phyloP scores from a whole-genome alignment of 2,888 invertebrate genomes.

The Tridacna crocea region DNA sequence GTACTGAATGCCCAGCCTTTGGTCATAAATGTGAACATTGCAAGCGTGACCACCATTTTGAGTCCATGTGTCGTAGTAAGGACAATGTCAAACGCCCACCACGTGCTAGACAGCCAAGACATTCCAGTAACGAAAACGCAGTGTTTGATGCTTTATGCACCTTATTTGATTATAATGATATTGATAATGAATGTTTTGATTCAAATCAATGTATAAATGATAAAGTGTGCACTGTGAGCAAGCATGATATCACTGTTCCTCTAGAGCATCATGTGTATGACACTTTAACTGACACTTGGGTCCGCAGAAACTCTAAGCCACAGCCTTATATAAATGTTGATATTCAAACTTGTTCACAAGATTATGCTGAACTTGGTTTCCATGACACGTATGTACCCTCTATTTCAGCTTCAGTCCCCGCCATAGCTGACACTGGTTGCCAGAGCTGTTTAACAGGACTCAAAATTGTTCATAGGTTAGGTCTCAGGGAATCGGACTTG shows the following conservation, averaged over 20 bases:
- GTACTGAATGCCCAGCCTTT: constrained; percentile 60
- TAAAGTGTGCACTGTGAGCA: constrained; percentile 7
- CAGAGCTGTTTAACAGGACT: constrained; percentile 68
- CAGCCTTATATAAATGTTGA: no score
- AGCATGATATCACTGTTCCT: neutral
- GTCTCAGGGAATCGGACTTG: constrained; percentile 59
- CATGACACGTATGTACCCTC: no score
- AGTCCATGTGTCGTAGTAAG: constrained; percentile 57
- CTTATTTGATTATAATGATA: constrained; percentile 2
- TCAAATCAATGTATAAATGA: constrained; percentile 15
- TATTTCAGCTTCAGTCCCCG: no score
- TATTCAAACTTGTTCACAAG: no score
- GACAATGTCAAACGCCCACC: constrained; percentile 28
- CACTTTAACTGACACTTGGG: constrained; percentile 6
- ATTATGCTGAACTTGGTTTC: no score
- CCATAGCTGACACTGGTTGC: constrained; percentile 56
- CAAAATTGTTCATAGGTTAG: constrained; percentile 59
- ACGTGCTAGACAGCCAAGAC: neutral
- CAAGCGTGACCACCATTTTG: constrained; percentile 50
- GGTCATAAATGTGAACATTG: constrained; percentile 59
- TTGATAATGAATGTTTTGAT: neutral
- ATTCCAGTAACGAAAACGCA: neutral
- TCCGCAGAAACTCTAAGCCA: no score
- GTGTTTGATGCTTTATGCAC: constrained; percentile 54
- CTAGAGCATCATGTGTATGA: constrained; percentile 67